Evolutionary conservation across 2,797 vertebrate species (phyloP).

Genomic region (Acrossocheilus wenchowensis): DNA sequence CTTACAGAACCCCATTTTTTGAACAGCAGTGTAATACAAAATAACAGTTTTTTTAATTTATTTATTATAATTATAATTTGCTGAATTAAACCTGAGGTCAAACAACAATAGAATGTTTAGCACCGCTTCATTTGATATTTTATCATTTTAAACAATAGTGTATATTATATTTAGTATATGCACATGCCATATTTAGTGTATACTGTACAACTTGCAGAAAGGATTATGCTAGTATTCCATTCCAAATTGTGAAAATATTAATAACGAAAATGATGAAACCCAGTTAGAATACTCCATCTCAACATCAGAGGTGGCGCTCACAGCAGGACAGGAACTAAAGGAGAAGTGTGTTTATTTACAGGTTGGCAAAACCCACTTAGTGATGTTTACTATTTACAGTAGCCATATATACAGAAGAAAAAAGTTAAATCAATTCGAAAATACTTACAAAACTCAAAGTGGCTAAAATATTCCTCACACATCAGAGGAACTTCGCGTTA

Average conservation of each 20-base stretch:
- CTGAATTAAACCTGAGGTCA: background rate
- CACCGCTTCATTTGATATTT: background rate
- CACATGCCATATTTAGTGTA: background rate
- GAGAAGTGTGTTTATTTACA: background rate
- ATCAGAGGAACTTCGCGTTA: background rate
- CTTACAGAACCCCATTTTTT: no score
- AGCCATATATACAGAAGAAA: background rate
- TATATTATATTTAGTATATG: no score
- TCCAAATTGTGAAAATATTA: background rate
- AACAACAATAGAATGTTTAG: no score
- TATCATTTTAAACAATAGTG: background rate
- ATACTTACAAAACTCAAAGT: no score
- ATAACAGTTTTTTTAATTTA: no score
- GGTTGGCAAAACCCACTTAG: background rate
- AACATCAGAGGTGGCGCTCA: background rate
- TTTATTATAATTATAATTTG: no score
- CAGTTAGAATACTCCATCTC: background rate
- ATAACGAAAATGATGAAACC: background rate
- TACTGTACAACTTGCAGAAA: background rate
- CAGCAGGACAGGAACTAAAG: background rate
- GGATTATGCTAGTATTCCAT: no score
- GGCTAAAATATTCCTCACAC: background rate
- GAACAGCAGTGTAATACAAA: no score
- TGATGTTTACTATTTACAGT: slow-evolving; percentile 12
- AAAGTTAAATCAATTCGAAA: background rate